phyloP scores from a whole-genome alignment of 53 echinoderm and acorn worm species.

The Echinarachnius parma region DNA sequence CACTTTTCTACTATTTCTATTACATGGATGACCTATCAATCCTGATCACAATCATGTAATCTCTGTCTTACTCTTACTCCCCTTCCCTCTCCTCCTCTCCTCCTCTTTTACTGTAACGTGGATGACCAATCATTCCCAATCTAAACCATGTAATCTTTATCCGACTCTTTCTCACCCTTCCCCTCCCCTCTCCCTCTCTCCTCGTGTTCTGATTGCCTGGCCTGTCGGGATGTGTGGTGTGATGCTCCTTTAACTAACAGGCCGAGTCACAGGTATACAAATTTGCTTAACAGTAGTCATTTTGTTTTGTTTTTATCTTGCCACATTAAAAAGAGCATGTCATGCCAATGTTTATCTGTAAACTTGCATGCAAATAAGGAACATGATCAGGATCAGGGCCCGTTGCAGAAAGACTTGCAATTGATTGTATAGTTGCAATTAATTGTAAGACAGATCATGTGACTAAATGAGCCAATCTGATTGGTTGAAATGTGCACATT shows the following conservation, averaged over 20 bases:
- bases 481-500: too few species aligned
- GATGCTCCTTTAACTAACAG: constrained; percentile 27
- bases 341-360: too few species aligned
- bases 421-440: background rate
- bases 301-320: too few species aligned
- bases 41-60: background rate
- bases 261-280: constrained; percentile 38
- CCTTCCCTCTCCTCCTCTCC: background rate
- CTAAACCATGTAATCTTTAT: background rate
- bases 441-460: too few species aligned
- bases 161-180: background rate
- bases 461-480: too few species aligned
- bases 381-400: too few species aligned
- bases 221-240: constrained; percentile 15
- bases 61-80: background rate
- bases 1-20: background rate
- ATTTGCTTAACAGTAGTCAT: too few species aligned
- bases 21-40: background rate
- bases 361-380: too few species aligned
- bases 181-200: background rate
- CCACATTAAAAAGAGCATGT: too few species aligned
- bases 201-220: constrained; percentile 13
- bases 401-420: background rate
- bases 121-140: background rate
- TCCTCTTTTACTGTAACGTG: background rate